phyloP scores from a whole-genome alignment of 2,113 vertebrate species.

The Labeo catla region DNA sequence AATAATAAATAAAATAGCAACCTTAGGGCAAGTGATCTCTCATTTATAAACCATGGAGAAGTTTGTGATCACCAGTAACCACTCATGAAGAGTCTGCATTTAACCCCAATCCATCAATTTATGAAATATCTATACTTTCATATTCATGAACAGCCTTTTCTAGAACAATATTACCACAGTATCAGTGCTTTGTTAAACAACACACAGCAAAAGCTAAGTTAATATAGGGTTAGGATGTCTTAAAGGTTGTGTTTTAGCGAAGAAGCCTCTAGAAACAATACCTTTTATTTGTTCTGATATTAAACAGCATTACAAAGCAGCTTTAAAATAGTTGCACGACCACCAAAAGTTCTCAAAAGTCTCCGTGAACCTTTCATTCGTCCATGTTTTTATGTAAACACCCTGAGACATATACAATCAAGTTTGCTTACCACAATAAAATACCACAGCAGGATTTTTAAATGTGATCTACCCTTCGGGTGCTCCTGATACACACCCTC shows the following conservation, averaged over 20 bases:
- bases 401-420: background rate
- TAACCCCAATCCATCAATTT: background rate
- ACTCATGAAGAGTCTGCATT: background rate
- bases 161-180: background rate
- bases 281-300: background rate
- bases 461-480: background rate
- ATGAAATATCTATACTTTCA: background rate
- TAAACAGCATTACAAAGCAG: background rate
- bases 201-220: background rate
- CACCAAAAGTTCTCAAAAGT: slow-evolving; percentile 28
- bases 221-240: background rate
- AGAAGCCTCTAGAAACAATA: background rate
- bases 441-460: background rate
- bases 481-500: slow-evolving; percentile 20
- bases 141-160: background rate
- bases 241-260: background rate
- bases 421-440: background rate
- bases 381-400: background rate
- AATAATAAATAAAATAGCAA: background rate
- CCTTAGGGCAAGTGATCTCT: background rate
- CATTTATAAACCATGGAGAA: background rate
- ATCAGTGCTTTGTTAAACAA: background rate
- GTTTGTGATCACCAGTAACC: background rate
- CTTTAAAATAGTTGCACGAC: background rate
- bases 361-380: background rate